Base-by-base conservation (phyloP, 2,888 invertebrate species). In the Hydropsyche betteni region DNA sequence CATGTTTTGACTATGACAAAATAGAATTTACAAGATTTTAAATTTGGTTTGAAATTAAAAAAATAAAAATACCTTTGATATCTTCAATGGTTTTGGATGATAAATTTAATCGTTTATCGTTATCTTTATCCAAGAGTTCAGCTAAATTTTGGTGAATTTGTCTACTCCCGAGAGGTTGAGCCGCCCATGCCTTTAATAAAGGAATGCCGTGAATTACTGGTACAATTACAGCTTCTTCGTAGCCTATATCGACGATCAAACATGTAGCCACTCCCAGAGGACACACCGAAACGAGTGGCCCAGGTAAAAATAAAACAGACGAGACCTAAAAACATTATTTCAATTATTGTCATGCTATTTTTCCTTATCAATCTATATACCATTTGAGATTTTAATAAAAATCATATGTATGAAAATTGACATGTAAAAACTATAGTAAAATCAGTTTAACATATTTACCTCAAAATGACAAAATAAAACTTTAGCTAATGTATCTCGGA, bases 401-500 rank as follows among this genome's bases (percentile, higher is more conserved):
- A n/a, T 10, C 52, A 52, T 52, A 52, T 2, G 24, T 24, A 24
- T 24, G 24, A 24, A 24, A 24, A 24, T 24, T 24, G 24, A 24
- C 24, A 24, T 24, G 24, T 2, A 2, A 24, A 24, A 24, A 24
- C 24, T 2, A 44, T 10, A 44, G 44, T 44, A 4, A 44, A 10
- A 8, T 8, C 3, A 8, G 6, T 44, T 8, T 8, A 36, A 64
- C 16, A 55, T 34, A 36, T 64, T 64, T 83, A 95, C 95, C 90
- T 98, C 97, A 86, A 94, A 98, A 83, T 98, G 97, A 75, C 90
- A 89, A 83, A 96, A 98, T n/a, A 98, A 86, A 24, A 96, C 97
- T 84, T 93, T 94, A 0, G 97, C 97, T 8, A 99, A 86, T 0
- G 94, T 94, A 82, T 98, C 94, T 77, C 97, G 88, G 82, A 97